Evolutionary conservation across 1,140 invertebrate species (phyloP).

Genomic region (Drosophila simulans): DNA sequence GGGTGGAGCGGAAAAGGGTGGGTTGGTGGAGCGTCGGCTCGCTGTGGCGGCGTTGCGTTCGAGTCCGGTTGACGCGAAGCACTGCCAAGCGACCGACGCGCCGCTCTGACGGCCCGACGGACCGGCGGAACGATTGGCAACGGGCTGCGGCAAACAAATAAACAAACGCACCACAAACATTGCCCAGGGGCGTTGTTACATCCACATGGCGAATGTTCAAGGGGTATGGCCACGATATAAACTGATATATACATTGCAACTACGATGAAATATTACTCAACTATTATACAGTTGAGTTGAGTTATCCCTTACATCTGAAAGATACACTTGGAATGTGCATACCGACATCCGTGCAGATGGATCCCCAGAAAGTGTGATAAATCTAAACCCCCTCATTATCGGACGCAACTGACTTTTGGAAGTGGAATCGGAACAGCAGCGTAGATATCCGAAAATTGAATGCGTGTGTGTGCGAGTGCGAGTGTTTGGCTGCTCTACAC

Average conservation of each 20-base stretch:
- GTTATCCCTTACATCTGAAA: too few species aligned
- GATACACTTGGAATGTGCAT: too few species aligned
- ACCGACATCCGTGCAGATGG: too few species aligned
- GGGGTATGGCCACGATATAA: too few species aligned
- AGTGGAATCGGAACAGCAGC: slow-evolving; percentile 39
- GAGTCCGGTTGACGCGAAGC: slow-evolving; percentile 66
- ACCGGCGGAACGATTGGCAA: slow-evolving; percentile 63
- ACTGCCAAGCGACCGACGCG: slow-evolving; percentile 38
- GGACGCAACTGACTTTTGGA: slow-evolving; percentile 20
- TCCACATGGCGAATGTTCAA: neutral
- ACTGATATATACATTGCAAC: too few species aligned
- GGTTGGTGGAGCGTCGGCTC: slow-evolving; percentile 1
- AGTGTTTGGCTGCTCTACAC: slow-evolving; percentile 1
- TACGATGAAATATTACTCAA: too few species aligned
- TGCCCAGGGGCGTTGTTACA: slow-evolving; percentile 16
- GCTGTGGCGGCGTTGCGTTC: slow-evolving; percentile 56
- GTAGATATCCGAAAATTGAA: slow-evolving; percentile 39
- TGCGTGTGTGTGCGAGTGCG: neutral
- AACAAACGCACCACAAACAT: slow-evolving; percentile 64
- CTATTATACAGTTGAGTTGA: too few species aligned
- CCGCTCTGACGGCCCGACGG: too few species aligned
- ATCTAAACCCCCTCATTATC: neutral
- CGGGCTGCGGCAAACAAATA: slow-evolving; percentile 68
- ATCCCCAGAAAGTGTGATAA: neutral
- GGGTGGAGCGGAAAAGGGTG: slow-evolving; percentile 39